Evolutionary conservation across 2,113 vertebrate genomes (phyloP).

Genomic region (Rhinoderma darwinii): DNA sequence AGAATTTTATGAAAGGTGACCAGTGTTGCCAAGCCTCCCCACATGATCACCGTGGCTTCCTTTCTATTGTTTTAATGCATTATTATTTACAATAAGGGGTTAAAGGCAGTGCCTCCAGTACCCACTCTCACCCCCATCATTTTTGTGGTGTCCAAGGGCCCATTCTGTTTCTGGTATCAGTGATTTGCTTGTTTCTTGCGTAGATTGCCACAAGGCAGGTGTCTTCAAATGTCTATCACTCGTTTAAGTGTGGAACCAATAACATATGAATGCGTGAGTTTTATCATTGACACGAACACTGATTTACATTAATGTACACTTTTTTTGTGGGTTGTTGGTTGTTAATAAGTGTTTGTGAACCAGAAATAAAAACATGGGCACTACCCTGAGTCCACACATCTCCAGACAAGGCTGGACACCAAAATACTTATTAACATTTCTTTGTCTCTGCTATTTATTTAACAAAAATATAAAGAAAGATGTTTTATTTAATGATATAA

Average conservation of each 20-base stretch:
- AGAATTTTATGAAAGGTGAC: conserved; percentile 40
- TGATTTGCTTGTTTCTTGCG: conserved; percentile 51
- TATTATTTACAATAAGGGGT: conserved; percentile 43
- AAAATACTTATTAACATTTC: background rate
- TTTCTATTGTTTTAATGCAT: conserved; percentile 52
- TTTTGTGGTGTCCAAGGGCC: conserved; percentile 42
- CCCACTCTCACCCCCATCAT: background rate
- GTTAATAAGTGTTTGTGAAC: conserved; percentile 4
- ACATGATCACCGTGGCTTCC: conserved; percentile 46
- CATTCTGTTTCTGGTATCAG: conserved; percentile 57
- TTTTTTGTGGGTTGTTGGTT: conserved; percentile 5
- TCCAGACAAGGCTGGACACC: background rate
- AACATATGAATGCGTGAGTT: conserved; percentile 47
- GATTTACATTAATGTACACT: conserved; percentile 25
- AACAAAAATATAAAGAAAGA: conserved; percentile 5
- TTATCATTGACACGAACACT: conserved; percentile 35
- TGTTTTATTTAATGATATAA: background rate
- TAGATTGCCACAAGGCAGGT: conserved; percentile 29
- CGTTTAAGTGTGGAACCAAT: conserved; percentile 58
- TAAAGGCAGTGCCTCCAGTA: conserved; percentile 32
- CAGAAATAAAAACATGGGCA: conserved; percentile 11
- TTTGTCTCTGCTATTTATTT: conserved; percentile 31
- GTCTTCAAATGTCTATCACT: conserved; percentile 54
- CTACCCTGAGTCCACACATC: background rate
- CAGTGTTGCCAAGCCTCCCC: conserved; percentile 48